phyloP scores from a whole-genome alignment of 2,113 vertebrate species.

The human (Homo sapiens) region GRCh38 chr7:80349001-80349500 shows the following conservation, averaged over 20 bases:
- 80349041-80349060: background rate
- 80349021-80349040: background rate
- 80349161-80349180: background rate
- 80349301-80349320: background rate
- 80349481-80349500: background rate
- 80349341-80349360: background rate
- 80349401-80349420: background rate
- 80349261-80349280: background rate
- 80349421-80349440: background rate
- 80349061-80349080: background rate
- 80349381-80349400: background rate
- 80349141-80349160: background rate
- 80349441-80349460: background rate
- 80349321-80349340: background rate
- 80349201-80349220: background rate
- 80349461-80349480: background rate
- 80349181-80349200: background rate
- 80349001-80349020: conserved; percentile 46
- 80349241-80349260: background rate
- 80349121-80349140: background rate
- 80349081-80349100: background rate
- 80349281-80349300: background rate
- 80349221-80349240: background rate
- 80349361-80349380: background rate
- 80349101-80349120: background rate